Evolutionary conservation across 2,797 vertebrate species (phyloP).

Genomic region (Erpetoichthys calabaricus): DNA sequence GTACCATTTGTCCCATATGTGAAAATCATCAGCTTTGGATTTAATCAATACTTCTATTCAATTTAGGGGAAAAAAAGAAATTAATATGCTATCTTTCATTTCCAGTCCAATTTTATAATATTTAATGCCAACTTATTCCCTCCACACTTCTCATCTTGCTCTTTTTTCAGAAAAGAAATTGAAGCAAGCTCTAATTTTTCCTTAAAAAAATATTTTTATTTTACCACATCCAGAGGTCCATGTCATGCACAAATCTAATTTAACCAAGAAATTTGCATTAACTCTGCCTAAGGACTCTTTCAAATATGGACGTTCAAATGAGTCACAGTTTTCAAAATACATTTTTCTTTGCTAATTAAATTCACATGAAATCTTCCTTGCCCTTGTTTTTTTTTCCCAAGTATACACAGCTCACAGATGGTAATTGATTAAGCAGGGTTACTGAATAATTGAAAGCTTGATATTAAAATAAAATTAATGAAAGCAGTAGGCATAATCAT

Average conservation of each 20-base stretch:
- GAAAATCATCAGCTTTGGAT: too few relatives aligned
- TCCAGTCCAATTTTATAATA: too few relatives aligned
- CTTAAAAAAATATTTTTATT: not conserved
- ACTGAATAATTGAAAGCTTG: not conserved
- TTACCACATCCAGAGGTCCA: not conserved
- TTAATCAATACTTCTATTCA: too few relatives aligned
- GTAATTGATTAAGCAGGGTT: conserved; percentile 4
- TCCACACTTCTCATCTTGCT: too few relatives aligned
- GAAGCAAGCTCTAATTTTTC: too few relatives aligned
- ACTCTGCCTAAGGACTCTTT: not conserved
- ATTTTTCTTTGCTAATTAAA: conserved; percentile 2
- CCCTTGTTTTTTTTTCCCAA: not conserved
- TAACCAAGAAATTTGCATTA: not conserved
- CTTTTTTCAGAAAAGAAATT: too few relatives aligned
- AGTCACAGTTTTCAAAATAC: conserved; percentile 3
- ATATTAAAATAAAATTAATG: conserved; percentile 1
- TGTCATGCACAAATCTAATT: not conserved
- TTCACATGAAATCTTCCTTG: not conserved
- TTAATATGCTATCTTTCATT: too few relatives aligned
- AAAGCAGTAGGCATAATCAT: not conserved
- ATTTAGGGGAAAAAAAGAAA: too few relatives aligned
- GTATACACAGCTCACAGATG: not conserved
- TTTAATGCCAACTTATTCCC: too few relatives aligned
- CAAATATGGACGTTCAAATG: not conserved
- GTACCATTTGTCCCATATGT: too few relatives aligned